These are phyloP conservation scores for Belonocnema kinseyi DNA, from an alignment of 1,140 invertebrate species.

Conservation along the genomic window DNA sequence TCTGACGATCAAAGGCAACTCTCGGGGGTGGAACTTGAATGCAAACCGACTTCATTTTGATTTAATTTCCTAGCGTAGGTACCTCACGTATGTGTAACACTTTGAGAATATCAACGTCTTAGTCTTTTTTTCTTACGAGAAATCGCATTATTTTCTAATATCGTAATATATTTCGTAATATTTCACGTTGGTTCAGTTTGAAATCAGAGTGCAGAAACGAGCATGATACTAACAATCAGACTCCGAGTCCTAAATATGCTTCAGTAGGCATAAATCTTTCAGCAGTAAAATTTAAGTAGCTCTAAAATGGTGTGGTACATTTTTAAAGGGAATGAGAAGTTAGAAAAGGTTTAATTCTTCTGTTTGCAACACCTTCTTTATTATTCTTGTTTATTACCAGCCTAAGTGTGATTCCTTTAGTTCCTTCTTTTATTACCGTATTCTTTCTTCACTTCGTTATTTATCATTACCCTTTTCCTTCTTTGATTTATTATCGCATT, in stretches of 20 bases:
- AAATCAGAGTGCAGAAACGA: neutral
- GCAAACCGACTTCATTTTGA: constrained; percentile 19
- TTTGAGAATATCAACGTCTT: neutral
- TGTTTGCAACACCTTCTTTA: constrained; percentile 8
- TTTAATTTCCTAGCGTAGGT: constrained; percentile 16
- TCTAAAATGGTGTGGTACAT: constrained; percentile 13
- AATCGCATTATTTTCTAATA: neutral
- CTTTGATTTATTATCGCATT: neutral
- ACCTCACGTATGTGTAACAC: constrained; percentile 11
- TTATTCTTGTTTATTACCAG: constrained; percentile 14
- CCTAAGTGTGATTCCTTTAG: constrained; percentile 2
- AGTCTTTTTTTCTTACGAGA: neutral
- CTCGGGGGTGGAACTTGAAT: constrained; percentile 16
- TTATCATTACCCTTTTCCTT: neutral
- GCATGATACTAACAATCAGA: neutral
- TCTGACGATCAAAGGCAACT: constrained; percentile 29
- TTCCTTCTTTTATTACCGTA: neutral
- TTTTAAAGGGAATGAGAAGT: constrained; percentile 22
- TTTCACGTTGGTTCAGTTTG: neutral
- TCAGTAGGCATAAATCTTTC: constrained; percentile 15
- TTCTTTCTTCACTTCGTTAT: constrained; percentile 13
- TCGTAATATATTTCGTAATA: too few relatives aligned
- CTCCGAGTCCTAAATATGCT: neutral
- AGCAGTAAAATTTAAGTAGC: constrained; percentile 17
- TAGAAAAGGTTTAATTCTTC: constrained; percentile 30